Conservation (phyloP, 2,888 invertebrate species). For the Teinopalpus imperialis region DNA sequence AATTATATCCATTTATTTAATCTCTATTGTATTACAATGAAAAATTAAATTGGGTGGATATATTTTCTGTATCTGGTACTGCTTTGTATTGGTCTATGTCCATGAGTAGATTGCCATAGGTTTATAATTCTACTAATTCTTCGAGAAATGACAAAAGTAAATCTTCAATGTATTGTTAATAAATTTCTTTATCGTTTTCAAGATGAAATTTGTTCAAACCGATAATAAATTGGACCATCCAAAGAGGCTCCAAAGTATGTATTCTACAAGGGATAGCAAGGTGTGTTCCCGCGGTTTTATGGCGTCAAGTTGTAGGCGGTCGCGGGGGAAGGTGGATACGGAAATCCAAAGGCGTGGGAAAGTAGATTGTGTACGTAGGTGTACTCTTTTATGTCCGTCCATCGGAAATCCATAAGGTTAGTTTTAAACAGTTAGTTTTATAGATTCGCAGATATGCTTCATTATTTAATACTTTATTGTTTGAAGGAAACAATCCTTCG, state of each 20-base stretch:
- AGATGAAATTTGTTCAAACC: no score
- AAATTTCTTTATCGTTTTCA: no score
- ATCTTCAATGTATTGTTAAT: no score
- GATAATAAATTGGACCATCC: conserved; percentile 30
- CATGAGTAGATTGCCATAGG: no score
- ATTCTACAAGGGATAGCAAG: conserved; percentile 42
- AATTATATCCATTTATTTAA: no score
- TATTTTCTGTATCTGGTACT: no score
- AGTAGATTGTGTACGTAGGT: conserved; percentile 24
- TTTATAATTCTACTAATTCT: no score
- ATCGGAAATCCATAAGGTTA: conserved; percentile 35
- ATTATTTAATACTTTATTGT: background rate
- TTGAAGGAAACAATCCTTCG: no score
- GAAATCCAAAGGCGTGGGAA: conserved; percentile 34
- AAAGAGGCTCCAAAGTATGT: conserved; percentile 4
- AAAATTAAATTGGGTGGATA: no score
- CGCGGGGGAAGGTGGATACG: conserved; percentile 53
- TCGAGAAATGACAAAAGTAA: no score
- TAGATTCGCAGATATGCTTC: conserved; percentile 1
- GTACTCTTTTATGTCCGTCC: conserved; percentile 19
- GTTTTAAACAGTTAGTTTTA: conserved; percentile 30
- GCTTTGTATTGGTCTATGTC: no score
- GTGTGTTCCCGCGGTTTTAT: conserved; percentile 48
- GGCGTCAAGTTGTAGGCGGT: conserved; percentile 48
- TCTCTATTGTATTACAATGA: no score